Conservation (phyloP, 2,113 vertebrate genomes). For the Tychaedon coryphoeus region DNA sequence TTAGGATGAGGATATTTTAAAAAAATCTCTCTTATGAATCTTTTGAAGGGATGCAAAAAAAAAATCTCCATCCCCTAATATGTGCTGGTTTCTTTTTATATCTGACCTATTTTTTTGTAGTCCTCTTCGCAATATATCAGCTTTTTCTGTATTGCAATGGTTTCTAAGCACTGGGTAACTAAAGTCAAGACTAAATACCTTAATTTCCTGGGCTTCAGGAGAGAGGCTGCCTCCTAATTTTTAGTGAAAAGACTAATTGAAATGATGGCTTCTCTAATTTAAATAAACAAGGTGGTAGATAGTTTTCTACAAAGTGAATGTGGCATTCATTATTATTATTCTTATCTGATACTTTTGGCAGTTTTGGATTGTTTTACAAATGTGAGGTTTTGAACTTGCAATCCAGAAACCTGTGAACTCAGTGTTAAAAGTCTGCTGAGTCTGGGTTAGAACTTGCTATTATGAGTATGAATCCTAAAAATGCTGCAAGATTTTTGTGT, state of each 20-base stretch:
- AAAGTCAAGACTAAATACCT: not conserved
- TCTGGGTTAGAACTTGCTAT: not conserved
- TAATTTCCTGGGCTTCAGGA: not conserved
- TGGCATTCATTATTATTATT: not conserved
- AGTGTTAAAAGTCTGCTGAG: not conserved
- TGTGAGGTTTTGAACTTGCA: not conserved
- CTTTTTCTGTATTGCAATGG: not conserved
- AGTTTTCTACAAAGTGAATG: not conserved
- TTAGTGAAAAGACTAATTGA: not conserved
- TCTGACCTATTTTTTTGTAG: conserved; percentile 18
- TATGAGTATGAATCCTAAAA: not conserved
- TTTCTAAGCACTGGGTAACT: not conserved
- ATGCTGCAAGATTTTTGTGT: not conserved
- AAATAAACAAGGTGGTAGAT: not conserved
- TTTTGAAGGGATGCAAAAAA: not conserved
- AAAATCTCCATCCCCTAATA: not conserved
- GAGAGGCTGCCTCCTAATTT: not conserved
- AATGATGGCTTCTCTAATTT: not conserved
- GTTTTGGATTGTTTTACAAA: not conserved
- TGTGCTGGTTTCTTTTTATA: conserved; percentile 37
- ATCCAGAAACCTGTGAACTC: not conserved
- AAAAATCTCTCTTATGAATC: not conserved
- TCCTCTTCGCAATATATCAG: not conserved
- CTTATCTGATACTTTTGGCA: not conserved
- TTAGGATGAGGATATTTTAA: conserved; percentile 9